Evolutionary conservation across 2,797 vertebrate genomes (phyloP), one percentile per base, ranked within the genome.

Genomic region (Pangasius djambal): DNA sequence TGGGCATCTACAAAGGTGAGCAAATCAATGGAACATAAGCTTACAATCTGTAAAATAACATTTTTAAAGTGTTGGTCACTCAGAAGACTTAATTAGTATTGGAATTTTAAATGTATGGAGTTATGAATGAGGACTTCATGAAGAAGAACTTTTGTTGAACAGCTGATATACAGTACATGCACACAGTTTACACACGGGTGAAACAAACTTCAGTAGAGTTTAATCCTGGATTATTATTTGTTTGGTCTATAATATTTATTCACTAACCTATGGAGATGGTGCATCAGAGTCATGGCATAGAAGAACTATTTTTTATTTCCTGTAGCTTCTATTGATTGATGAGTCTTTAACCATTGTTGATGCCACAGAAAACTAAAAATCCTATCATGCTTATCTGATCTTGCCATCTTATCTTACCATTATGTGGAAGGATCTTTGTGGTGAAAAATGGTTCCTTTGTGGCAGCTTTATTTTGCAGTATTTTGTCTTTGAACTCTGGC

Each of bases 171-270:
- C 20, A 28, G n/a, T 48, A 16, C 20, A 28, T 75, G 72, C 12
- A 48, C 9, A 44, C 22, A 48, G 8, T 12, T 50, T 28, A n/a
- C 12, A 50, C 25, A 50, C 44, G 15, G 8, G 10, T 28, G 77
- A 57, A 79, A 78, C 55, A 78, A 7, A 55, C 31, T 55, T 79
- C 74, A 28, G 8, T 28, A 77, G 44, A 77, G 44, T 13, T 77
- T 77, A 77, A 77, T n/a, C 44, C 74, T 77, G 12, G 74, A 77
- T 77, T 77, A 77, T n/a, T 50, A 50, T 50, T 18, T 28, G 74
- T 10, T 50, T 78, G 44, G 75, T n/a, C 75, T 52, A n/a, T 8
- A 78, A 78, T 78, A 78, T 78, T 77, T 52, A 78, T 78, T 52
- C 6, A n/a, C 50, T 13, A 50, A 50, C 2, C 7, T 16, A 31